Base-by-base conservation (phyloP, 2,888 invertebrate genomes). In the Himalopsyche kuldschensis region DNA sequence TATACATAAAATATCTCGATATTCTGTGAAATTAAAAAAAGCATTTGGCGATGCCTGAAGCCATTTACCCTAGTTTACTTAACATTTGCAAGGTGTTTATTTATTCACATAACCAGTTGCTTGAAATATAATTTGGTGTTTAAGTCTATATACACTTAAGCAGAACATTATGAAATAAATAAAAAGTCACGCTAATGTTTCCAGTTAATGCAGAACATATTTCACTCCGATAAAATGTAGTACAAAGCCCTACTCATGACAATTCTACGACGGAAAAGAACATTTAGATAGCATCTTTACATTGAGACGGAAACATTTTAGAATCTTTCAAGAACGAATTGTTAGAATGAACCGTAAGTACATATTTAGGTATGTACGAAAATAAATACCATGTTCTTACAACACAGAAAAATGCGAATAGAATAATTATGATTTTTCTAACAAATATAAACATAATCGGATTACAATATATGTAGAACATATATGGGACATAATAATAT, bases 281-380 rank as follows among this genome's bases (percentile, higher is more conserved):
- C 85, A 84, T 85, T 85, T 81, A 85, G 85, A 85, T 85, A 69
- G 32, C 55, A 85, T 84, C 85, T 85, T 83, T 84, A 79, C 84
- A 85, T 81, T 78, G 81, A 48, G 75, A 80, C 79, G 84, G 84
- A 85, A 85, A 85, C 84, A 83, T 85, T 84, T 85, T 80, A 46
- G 77, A 79, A 78, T 84, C 85, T 75, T 84, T 30, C n/a, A 10
- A 69, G 69, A 30, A 69, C 69, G 69, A 30, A 69, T 11, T 69
- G 10, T 69, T 69, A 15, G 69, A 27, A 69, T 27, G 69, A 69
- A 69, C 41, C 41, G 15, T 11, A 11, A 41, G 15, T 41, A 41
- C 2, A 41, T 35, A 15, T 41, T 15, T 15, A 41, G 11, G 15
- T 11, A 15, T 4, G 1, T 4, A 41, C 15, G 15, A 1, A 15